phyloP scores from a whole-genome alignment of 1,140 invertebrate species.

The Trichonephila clavata region DNA sequence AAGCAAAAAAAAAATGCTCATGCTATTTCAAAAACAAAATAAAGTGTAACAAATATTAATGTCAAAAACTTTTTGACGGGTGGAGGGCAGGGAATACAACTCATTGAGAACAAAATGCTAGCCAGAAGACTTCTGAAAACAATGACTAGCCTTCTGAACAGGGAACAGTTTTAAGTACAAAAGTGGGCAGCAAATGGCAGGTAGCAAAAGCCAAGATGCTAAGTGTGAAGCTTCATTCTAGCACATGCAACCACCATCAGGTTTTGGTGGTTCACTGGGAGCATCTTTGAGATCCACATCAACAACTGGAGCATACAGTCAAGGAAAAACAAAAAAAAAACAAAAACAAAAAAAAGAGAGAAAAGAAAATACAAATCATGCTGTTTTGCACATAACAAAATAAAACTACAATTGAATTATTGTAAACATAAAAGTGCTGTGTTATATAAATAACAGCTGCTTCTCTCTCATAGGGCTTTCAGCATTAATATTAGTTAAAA shows the following conservation, averaged over 20 bases:
- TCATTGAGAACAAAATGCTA: conserved; percentile 38
- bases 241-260: conserved; percentile 90
- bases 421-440: conserved; percentile 19
- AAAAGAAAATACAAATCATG: conserved; percentile 64
- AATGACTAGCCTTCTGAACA: conserved; percentile 53
- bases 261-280: conserved; percentile 91
- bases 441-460: background rate
- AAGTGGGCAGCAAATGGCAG: conserved; percentile 39
- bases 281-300: conserved; percentile 98
- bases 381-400: conserved; percentile 28
- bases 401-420: background rate
- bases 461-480: too few relatives aligned
- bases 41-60: conserved; percentile 6
- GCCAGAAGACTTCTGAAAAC: conserved; percentile 38
- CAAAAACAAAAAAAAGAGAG: conserved; percentile 80
- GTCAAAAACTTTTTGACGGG: background rate
- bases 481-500: background rate
- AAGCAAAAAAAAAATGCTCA: conserved; percentile 51
- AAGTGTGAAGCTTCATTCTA: conserved; percentile 81
- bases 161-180: conserved; percentile 70
- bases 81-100: background rate
- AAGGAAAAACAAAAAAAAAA: conserved; percentile 81
- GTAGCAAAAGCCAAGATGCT: conserved; percentile 68
- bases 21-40: conserved; percentile 5
- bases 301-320: conserved; percentile 89